Conservation (phyloP, 2,113 vertebrate genomes). For the Leucopsar rothschildi region DNA sequence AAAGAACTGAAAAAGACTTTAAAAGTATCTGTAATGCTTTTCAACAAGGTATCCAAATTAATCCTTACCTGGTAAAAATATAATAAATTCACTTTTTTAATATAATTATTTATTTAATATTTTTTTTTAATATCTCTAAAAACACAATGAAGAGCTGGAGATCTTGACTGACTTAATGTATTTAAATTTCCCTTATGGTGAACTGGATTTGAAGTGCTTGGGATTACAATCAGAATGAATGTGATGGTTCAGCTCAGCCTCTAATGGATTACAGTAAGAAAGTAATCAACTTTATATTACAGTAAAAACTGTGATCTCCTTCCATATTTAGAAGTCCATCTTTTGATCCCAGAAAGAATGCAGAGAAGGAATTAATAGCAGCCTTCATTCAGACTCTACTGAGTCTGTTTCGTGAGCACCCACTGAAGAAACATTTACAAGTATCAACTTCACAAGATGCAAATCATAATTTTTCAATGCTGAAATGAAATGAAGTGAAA, state of each 20-base stretch:
- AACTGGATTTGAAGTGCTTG: conserved; percentile 39
- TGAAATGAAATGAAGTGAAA: background rate
- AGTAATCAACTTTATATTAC: conserved; percentile 38
- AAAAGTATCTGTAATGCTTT: background rate
- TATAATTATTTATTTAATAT: background rate
- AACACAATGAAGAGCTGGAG: background rate
- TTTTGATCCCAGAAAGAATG: conserved; percentile 24
- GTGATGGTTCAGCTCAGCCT: conserved; percentile 45
- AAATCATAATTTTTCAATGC: background rate
- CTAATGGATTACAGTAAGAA: conserved; percentile 31
- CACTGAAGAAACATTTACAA: background rate
- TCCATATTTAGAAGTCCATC: conserved; percentile 31
- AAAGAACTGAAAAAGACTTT: background rate
- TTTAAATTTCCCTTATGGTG: conserved; percentile 27
- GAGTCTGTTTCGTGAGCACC: background rate
- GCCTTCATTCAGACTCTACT: background rate
- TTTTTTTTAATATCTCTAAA: background rate
- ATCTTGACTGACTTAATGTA: conserved; percentile 3
- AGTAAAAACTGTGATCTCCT: conserved; percentile 30
- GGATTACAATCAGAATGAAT: conserved; percentile 55
- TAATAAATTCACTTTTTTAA: background rate
- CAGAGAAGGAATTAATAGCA: background rate
- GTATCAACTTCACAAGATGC: background rate
- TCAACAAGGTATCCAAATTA: background rate
- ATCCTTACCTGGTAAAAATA: background rate